Conservation (phyloP, 2,113 vertebrate genomes). For the Dolichotis patagonum region DNA sequence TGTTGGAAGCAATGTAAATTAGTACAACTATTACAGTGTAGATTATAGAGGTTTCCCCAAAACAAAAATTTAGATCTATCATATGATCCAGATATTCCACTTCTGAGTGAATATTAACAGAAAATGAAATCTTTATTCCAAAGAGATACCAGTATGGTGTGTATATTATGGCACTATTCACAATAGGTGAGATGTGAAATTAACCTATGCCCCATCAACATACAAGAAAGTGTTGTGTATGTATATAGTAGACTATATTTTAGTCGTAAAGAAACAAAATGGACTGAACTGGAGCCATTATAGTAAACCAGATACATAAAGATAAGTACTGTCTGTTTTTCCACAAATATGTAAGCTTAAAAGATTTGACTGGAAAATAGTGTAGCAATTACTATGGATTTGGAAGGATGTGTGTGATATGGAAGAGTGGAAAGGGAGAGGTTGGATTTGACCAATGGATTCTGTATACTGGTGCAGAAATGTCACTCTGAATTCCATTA, state of each 20-base stretch:
- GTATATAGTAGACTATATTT: neutral
- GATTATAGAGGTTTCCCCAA: no score
- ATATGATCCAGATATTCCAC: no score
- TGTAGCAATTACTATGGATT: neutral
- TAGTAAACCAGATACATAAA: neutral
- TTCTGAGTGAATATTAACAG: no score
- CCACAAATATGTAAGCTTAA: neutral
- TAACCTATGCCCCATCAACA: no score
- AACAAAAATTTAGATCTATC: no score
- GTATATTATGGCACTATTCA: no score
- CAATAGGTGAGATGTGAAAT: no score
- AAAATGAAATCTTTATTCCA: no score
- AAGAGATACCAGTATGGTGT: no score
- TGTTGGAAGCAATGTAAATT: no score
- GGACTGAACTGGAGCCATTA: neutral
- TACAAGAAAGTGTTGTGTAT: neutral
- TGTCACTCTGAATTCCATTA: neutral
- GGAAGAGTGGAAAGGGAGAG: neutral
- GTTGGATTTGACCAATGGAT: neutral
- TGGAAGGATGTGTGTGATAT: neutral
- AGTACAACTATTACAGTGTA: no score
- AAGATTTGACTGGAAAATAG: neutral
- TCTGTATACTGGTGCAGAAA: neutral
- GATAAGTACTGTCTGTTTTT: neutral
- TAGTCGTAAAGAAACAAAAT: neutral